These are phyloP conservation scores for Marasmarcha lunaedactyla DNA, from an alignment of 2,888 invertebrate species.

Conservation along the genomic window DNA sequence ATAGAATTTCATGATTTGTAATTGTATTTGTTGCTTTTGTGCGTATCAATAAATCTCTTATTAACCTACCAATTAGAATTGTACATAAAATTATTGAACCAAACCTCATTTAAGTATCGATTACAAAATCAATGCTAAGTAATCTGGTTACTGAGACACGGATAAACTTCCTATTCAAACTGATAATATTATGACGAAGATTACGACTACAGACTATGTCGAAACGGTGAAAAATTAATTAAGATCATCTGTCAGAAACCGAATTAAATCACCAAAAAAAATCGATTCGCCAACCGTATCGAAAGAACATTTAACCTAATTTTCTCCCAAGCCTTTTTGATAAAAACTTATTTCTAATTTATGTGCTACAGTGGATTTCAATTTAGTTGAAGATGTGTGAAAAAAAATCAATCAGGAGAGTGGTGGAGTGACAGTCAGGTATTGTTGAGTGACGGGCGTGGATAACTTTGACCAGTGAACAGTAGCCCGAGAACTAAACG, in stretches of 20 bases:
- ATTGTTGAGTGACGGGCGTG: slow-evolving; percentile 56
- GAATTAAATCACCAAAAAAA: slow-evolving; percentile 3
- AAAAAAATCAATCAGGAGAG: slow-evolving; percentile 65
- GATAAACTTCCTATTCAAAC: too few species aligned
- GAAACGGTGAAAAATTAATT: slow-evolving; percentile 1
- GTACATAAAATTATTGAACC: too few species aligned
- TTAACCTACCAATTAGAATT: too few species aligned
- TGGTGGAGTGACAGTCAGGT: slow-evolving; percentile 46
- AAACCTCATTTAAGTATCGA: too few species aligned
- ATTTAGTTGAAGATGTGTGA: slow-evolving; percentile 38
- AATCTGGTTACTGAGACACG: too few species aligned
- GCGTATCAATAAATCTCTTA: too few species aligned
- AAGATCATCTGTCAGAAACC: not conserved
- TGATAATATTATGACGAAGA: too few species aligned
- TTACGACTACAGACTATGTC: not conserved
- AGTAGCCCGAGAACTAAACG: slow-evolving; percentile 45
- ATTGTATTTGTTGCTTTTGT: too few species aligned
- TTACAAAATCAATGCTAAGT: too few species aligned
- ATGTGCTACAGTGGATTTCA: slow-evolving; percentile 51
- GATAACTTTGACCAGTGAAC: slow-evolving; percentile 45
- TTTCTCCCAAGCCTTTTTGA: slow-evolving; percentile 17
- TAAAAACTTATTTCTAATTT: slow-evolving; percentile 25
- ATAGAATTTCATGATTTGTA: not conserved
- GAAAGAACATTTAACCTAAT: slow-evolving; percentile 21
- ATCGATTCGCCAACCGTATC: slow-evolving; percentile 14